phyloP scores from a whole-genome alignment of 2,888 invertebrate genomes.

The Eupelmus urozonus region DNA sequence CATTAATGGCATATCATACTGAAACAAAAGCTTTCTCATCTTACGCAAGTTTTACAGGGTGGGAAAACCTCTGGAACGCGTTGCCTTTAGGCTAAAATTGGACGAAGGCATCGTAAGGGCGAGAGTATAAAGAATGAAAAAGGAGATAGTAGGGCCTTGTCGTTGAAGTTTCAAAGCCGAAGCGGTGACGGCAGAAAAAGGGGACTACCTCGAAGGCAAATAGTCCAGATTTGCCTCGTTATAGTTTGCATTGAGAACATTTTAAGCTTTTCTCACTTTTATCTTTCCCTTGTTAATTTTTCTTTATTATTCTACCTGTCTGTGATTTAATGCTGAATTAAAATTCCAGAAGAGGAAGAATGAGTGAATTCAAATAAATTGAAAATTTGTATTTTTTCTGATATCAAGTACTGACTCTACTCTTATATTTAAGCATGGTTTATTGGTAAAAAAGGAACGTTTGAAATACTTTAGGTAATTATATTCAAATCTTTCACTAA shows the following conservation, averaged over 20 bases:
- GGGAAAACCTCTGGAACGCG: background rate
- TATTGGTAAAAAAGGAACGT: no score
- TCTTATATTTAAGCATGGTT: no score
- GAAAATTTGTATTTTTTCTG: no score
- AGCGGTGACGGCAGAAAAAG: no score
- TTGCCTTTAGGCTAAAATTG: slow-evolving; percentile 21
- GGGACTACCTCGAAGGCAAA: slow-evolving; percentile 36
- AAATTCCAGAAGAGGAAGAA: slow-evolving; percentile 37
- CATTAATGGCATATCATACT: no score
- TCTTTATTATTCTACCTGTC: slow-evolving; percentile 31
- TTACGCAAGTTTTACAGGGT: no score
- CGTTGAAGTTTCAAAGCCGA: background rate
- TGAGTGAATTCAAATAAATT: no score
- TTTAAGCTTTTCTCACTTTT: background rate
- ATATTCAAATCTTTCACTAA: no score
- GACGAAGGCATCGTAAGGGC: background rate
- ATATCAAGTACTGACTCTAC: no score
- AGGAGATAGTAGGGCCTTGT: background rate
- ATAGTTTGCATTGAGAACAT: slow-evolving; percentile 73
- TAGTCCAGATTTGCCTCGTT: slow-evolving; percentile 76
- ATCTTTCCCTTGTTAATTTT: background rate
- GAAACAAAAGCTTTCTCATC: no score
- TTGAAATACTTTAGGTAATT: no score
- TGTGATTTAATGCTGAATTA: slow-evolving; percentile 38
- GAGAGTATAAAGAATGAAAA: background rate